Evolutionary conservation across 1,140 invertebrate genomes (phyloP).

Genomic region (Nasonia giraulti): DNA sequence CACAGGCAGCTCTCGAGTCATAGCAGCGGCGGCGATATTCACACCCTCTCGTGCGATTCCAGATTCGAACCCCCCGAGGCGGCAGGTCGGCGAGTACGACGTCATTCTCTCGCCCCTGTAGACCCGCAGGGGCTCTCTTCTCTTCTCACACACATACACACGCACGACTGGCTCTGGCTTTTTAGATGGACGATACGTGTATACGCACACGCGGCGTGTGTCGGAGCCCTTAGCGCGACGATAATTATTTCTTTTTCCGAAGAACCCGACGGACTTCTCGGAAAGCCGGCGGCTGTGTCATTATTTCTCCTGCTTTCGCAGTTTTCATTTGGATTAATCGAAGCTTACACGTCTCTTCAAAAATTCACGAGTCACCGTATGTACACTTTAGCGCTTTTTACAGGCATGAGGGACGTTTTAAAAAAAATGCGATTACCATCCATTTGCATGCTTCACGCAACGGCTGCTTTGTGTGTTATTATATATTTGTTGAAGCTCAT

Average conservation of each 20-base stretch:
- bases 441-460: slow-evolving; percentile 26
- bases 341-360: background rate
- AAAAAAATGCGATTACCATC: slow-evolving; percentile 7
- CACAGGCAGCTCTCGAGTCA: background rate
- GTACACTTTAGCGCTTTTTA: background rate
- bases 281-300: background rate
- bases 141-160: background rate
- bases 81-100: slow-evolving; percentile 17
- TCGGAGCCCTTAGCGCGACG: background rate
- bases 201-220: background rate
- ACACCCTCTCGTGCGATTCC: slow-evolving; percentile 25
- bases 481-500: background rate
- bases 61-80: slow-evolving; percentile 11
- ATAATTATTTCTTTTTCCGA: slow-evolving; percentile 35
- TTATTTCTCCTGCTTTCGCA: background rate
- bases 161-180: background rate
- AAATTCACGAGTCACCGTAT: background rate
- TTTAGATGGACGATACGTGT: background rate
- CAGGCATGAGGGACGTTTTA: background rate
- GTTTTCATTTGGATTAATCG: background rate
- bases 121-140: background rate
- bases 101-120: background rate
- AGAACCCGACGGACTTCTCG: background rate
- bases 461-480: background rate
- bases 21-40: slow-evolving; percentile 8